Evolutionary conservation across 2,113 vertebrate species (phyloP).

Genomic region (Pleuronectes platessa): DNA sequence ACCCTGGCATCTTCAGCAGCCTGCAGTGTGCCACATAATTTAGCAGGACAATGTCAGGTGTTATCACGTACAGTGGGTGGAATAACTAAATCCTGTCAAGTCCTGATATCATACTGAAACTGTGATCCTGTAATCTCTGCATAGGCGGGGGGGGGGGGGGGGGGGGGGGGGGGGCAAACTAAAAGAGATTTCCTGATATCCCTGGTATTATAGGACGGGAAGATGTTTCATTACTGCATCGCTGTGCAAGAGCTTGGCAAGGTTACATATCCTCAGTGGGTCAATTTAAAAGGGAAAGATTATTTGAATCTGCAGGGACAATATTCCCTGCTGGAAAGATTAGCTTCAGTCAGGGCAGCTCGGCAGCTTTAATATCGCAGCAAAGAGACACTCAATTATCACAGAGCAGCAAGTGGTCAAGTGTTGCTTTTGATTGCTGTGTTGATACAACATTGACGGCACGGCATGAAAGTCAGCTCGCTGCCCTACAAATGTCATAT

Average conservation of each 20-base stretch:
- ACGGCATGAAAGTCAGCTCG: conserved; percentile 25
- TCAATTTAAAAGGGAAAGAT: conserved; percentile 56
- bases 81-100: conserved; percentile 64
- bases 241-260: conserved; percentile 29
- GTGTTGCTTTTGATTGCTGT: background rate
- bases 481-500: conserved; percentile 46
- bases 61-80: conserved; percentile 45
- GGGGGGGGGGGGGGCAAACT: too few species aligned
- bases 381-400: conserved; percentile 9
- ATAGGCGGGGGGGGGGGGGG: too few species aligned
- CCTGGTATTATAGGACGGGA: conserved; percentile 38
- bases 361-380: conserved; percentile 9
- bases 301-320: conserved; percentile 43
- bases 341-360: conserved; percentile 26
- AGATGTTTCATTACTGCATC: conserved; percentile 53
- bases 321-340: conserved; percentile 27
- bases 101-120: conserved; percentile 58
- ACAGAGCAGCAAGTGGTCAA: conserved; percentile 27
- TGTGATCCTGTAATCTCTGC: conserved; percentile 36
- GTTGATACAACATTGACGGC: conserved; percentile 18
- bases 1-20: conserved; percentile 15
- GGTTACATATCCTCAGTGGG: conserved; percentile 46
- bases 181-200: conserved; percentile 36
- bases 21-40: conserved; percentile 35
- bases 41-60: conserved; percentile 35